A percentile compares a stretch with the other conserved stretches of the same genome.
These are phyloP conservation scores for Calameuta pallipes DNA, from an alignment of 2,888 invertebrate species.

Conservation along the genomic window DNA sequence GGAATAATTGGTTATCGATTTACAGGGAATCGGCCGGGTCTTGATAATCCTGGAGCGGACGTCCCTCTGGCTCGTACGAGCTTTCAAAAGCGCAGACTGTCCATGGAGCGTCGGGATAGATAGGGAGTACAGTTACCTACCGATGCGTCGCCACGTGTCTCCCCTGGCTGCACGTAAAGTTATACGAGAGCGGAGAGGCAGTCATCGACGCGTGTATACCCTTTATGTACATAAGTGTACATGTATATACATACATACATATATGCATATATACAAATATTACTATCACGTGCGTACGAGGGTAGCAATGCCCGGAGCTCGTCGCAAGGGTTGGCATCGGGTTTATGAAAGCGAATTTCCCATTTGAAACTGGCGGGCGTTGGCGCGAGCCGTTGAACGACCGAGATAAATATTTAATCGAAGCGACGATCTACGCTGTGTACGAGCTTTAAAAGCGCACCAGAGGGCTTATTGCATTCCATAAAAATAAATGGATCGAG, in stretches of 20 bases:
- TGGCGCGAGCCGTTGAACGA: slow-evolving; percentile 11
- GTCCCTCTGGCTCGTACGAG: neutral
- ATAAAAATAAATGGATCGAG: neutral
- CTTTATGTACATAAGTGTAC: neutral
- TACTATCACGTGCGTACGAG: neutral
- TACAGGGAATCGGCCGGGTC: slow-evolving; percentile 29
- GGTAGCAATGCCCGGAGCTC: neutral
- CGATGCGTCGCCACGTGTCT: neutral
- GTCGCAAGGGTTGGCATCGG: neutral
- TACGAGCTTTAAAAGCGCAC: slow-evolving; percentile 16
- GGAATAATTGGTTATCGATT: slow-evolving; percentile 51
- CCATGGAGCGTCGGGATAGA: neutral
- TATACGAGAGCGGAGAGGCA: neutral
- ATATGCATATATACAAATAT: neutral
- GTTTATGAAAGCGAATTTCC: slow-evolving; percentile 15
- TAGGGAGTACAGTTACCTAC: neutral
- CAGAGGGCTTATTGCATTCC: neutral
- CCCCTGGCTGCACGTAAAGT: neutral
- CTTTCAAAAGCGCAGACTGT: neutral
- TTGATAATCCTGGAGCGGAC: neutral
- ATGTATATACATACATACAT: no score
- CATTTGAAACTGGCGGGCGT: slow-evolving; percentile 6
- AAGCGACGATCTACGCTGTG: slow-evolving; percentile 14
- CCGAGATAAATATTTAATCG: slow-evolving; percentile 37
- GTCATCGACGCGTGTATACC: neutral